Base-by-base conservation (phyloP, 2,888 invertebrate genomes). In the Agrilus biguttatus region DNA sequence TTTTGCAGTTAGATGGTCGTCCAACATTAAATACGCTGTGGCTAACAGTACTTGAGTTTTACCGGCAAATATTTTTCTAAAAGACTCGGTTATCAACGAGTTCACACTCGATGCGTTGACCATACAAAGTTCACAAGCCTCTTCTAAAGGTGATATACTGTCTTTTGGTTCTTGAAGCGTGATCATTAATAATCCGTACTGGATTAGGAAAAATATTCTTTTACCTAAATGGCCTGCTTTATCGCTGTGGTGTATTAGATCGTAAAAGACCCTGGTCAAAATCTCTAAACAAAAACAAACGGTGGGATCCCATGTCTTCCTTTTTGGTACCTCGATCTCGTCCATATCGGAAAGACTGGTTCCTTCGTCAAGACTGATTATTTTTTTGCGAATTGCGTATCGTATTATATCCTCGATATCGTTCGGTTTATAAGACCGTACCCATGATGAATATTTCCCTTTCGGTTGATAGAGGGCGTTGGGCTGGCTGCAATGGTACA, bases 151-250 rank as follows among this genome's bases (percentile, higher is more conserved):
- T 36, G 54, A 53, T 8, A 61, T 51, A 0, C 64, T 62, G 35
- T 55, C 59, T 19, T 51, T 47, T 17, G 55, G 54, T 43, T 65
- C 63, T 1, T 52, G 54, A 23, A 57, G 55, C 5, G 52, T 41
- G 23, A 62, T 57, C 19, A 65, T 48, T 12, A 62, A 60, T 3
- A 58, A 53, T 1, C 59, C 55, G 33, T 61, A 63, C 43, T 65
- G 58, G 44, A 63, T 49, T 28, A 59, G 45, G 41, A 62, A 65
- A 14, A 56, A 51, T n/a, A 61, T 47, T 8, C 52, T 45, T 47
- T 56, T 58, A 6, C 50, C 53, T n/a, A 52, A 36, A 47, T 55
- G 55, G 2, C 51, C 53, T 2, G 51, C 54, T 33, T 40, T 43
- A 5, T 49, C 46, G 39, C 52, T 53, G 37, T 55, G 55, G 43